Evolutionary conservation across 2,888 invertebrate species (phyloP).

Genomic region (Caenorhabditis sinica): DNA sequence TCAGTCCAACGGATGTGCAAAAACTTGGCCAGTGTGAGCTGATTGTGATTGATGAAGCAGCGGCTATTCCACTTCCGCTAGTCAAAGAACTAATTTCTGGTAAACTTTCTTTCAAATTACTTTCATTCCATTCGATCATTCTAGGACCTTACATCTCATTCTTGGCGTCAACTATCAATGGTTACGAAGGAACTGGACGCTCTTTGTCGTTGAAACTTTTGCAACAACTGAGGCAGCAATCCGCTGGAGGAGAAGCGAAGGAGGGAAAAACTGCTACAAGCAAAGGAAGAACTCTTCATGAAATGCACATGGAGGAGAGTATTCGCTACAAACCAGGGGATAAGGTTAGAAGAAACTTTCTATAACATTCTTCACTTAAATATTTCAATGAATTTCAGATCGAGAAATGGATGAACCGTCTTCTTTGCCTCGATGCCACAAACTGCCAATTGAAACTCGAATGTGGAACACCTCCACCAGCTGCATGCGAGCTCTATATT

Average conservation of each 20-base stretch:
- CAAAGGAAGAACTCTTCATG: slow-evolving; percentile 84
- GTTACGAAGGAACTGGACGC: slow-evolving; percentile 91
- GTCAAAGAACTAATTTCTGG: slow-evolving; percentile 87
- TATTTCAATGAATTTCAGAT: slow-evolving; percentile 85
- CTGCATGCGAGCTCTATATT: slow-evolving; percentile 90
- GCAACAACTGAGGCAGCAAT: slow-evolving; percentile 89
- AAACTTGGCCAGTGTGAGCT: slow-evolving; percentile 95
- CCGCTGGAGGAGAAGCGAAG: slow-evolving; percentile 68
- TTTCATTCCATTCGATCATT: no score
- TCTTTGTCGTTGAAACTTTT: slow-evolving; percentile 96
- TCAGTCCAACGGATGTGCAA: slow-evolving; percentile 93
- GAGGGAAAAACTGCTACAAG: slow-evolving; percentile 63
- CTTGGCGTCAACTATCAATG: slow-evolving; percentile 96
- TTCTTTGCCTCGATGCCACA: slow-evolving; percentile 92
- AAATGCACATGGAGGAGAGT: slow-evolving; percentile 91
- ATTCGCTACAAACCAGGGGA: slow-evolving; percentile 91
- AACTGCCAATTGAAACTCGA: slow-evolving; percentile 65
- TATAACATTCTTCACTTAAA: no score
- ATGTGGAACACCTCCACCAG: slow-evolving; percentile 92
- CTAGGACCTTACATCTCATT: slow-evolving; percentile 86
- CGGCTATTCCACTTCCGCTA: slow-evolving; percentile 95
- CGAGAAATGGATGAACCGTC: slow-evolving; percentile 93
- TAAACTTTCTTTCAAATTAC: slow-evolving; percentile 9
- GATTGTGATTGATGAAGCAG: slow-evolving; percentile 97
- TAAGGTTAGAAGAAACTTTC: slow-evolving; percentile 43